Percentiles rank a stretch among this genome's conserved stretches.
Conservation (phyloP, 64 coral and sea anemone genomes). For the Platygyra sinensis region DNA sequence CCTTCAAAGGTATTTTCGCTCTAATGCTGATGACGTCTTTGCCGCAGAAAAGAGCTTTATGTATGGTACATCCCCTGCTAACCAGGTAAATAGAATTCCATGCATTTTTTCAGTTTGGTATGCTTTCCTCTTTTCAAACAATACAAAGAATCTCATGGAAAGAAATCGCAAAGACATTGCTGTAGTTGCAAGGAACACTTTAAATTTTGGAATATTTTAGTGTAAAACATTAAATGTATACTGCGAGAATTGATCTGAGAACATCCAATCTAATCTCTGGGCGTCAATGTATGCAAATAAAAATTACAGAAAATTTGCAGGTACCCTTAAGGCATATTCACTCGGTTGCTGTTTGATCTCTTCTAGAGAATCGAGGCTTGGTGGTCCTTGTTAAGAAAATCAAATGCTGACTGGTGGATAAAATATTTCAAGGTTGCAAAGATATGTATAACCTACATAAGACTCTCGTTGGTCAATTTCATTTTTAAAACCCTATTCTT, state of each 20-base stretch:
- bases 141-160: too few relatives aligned
- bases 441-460: background rate
- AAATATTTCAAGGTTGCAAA: conserved; percentile 4
- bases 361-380: background rate
- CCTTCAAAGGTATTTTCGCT: conserved; percentile 27
- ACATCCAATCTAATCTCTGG: too few relatives aligned
- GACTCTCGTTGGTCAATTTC: background rate
- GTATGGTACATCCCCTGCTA: conserved; percentile 56
- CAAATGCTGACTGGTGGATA: conserved; percentile 3
- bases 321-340: too few relatives aligned
- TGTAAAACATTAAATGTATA: too few relatives aligned
- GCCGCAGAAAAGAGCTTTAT: conserved; percentile 56
- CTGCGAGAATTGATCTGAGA: too few relatives aligned
- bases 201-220: too few relatives aligned
- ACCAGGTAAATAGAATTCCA: conserved; percentile 4
- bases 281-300: too few relatives aligned
- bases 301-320: too few relatives aligned
- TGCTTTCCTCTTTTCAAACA: too few relatives aligned
- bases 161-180: too few relatives aligned
- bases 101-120: too few relatives aligned
- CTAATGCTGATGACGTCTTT: conserved; percentile 24
- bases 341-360: background rate
- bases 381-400: conserved; percentile 9
- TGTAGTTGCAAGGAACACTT: too few relatives aligned
- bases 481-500: background rate